Percentiles rank a stretch among this genome's conserved stretches.
Conservation (phyloP, 2,888 invertebrate species). For the Gnatocerus cornutus region DNA sequence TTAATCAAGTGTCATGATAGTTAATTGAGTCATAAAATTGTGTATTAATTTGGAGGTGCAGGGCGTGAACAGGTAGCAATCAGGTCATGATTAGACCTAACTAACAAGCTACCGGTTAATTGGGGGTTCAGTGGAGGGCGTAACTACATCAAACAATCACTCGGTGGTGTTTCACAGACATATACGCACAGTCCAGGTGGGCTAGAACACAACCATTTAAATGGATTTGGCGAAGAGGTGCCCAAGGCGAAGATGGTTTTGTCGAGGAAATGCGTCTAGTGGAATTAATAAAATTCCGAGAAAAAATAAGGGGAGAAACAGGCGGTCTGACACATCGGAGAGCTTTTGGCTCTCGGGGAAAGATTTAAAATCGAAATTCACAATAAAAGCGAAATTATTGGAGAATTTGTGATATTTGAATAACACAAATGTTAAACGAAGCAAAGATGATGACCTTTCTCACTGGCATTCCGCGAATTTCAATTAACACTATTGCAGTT, state of each 20-base stretch:
- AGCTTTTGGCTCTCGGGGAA: too few species aligned
- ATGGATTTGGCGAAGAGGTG: constrained; percentile 38
- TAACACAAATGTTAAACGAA: too few species aligned
- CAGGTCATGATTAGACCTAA: constrained; percentile 69
- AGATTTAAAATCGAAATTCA: too few species aligned
- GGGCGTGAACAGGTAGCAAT: constrained; percentile 70
- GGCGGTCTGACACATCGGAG: not conserved
- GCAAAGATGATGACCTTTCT: too few species aligned
- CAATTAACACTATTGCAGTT: too few species aligned
- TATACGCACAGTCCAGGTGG: constrained; percentile 46
- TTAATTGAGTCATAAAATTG: constrained; percentile 62
- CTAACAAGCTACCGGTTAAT: constrained; percentile 70
- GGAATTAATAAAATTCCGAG: constrained; percentile 23
- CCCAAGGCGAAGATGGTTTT: constrained; percentile 19
- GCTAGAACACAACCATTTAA: constrained; percentile 29
- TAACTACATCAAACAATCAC: constrained; percentile 69
- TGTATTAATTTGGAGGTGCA: constrained; percentile 67
- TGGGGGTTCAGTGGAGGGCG: constrained; percentile 70
- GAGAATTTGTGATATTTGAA: too few species aligned
- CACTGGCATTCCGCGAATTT: too few species aligned
- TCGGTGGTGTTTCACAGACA: constrained; percentile 51
- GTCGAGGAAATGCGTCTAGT: constrained; percentile 17
- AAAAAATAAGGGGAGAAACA: constrained; percentile 5
- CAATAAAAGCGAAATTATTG: too few species aligned
- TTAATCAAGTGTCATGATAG: constrained; percentile 35